These are phyloP conservation scores for Drepana arcuata DNA, from an alignment of 1,140 invertebrate species.

Conservation along the genomic window DNA sequence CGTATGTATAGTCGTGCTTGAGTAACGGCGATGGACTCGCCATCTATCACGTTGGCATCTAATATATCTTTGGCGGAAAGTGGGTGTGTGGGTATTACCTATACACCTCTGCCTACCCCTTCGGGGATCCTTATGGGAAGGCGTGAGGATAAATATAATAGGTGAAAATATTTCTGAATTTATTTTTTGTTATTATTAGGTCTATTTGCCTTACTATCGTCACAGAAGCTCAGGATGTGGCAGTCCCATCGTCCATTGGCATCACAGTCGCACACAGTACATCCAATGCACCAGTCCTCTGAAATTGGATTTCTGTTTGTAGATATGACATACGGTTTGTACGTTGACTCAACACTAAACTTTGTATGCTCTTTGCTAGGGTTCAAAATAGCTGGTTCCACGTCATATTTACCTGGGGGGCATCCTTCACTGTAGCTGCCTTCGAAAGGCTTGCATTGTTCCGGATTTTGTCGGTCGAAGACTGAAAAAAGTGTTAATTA, in stretches of 20 bases:
- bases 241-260: constrained; percentile 51
- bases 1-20: too few species aligned
- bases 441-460: constrained; percentile 43
- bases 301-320: constrained; percentile 14
- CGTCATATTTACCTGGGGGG: constrained; percentile 32
- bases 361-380: not conserved
- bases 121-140: too few species aligned
- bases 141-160: too few species aligned
- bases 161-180: not conserved
- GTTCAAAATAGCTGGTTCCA: not conserved
- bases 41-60: too few species aligned
- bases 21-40: too few species aligned
- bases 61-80: too few species aligned
- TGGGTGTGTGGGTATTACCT: too few species aligned
- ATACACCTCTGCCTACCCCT: too few species aligned
- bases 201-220: constrained; percentile 45
- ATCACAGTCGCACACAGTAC: constrained; percentile 51
- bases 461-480: constrained; percentile 20
- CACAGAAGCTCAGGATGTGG: constrained; percentile 49
- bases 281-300: constrained; percentile 57
- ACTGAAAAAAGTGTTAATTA: constrained; percentile 18
- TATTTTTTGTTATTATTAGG: too few species aligned
- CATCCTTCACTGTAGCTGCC: constrained; percentile 47
- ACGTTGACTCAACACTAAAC: not conserved
- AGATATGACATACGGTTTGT: not conserved